Percentiles rank a stretch among this genome's conserved stretches.
Conservation (phyloP, 2,797 vertebrate species). For the Sardinella longiceps region DNA sequence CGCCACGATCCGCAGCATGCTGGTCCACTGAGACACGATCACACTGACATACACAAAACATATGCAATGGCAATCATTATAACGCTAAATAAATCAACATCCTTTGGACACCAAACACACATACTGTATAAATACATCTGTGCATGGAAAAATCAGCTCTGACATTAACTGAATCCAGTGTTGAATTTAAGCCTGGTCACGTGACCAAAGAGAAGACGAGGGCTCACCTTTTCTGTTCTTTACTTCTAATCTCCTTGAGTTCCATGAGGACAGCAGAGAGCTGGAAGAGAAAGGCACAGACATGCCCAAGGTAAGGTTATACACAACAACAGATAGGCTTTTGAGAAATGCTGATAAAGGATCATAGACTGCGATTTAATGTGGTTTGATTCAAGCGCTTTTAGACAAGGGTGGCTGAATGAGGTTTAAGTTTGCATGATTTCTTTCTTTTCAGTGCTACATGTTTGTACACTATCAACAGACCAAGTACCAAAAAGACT, state of each 20-base stretch:
- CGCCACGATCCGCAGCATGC: conserved; percentile 88
- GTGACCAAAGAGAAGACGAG: background rate
- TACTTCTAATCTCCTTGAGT: conserved; percentile 74
- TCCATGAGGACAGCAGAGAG: conserved; percentile 83
- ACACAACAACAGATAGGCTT: background rate
- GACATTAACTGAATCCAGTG: background rate
- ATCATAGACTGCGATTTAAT: too few species aligned
- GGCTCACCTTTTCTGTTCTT: conserved; percentile 84
- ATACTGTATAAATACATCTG: background rate
- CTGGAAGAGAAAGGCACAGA: conserved; percentile 62
- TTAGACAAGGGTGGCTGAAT: too few species aligned
- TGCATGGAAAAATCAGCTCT: background rate
- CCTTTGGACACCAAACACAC: background rate
- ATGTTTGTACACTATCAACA: too few species aligned
- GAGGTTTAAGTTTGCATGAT: too few species aligned
- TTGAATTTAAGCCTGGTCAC: conserved; percentile 33
- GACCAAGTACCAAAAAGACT: too few species aligned
- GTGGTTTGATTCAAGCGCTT: too few species aligned
- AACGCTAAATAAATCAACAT: background rate
- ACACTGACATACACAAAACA: conserved; percentile 67
- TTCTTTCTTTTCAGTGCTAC: too few species aligned
- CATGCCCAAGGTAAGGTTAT: background rate
- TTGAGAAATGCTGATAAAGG: background rate
- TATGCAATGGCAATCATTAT: too few species aligned
- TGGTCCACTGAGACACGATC: conserved; percentile 96